These are phyloP conservation scores for Rhabdornis inornatus DNA, from an alignment of 2,113 vertebrate species.

Conservation along the genomic window DNA sequence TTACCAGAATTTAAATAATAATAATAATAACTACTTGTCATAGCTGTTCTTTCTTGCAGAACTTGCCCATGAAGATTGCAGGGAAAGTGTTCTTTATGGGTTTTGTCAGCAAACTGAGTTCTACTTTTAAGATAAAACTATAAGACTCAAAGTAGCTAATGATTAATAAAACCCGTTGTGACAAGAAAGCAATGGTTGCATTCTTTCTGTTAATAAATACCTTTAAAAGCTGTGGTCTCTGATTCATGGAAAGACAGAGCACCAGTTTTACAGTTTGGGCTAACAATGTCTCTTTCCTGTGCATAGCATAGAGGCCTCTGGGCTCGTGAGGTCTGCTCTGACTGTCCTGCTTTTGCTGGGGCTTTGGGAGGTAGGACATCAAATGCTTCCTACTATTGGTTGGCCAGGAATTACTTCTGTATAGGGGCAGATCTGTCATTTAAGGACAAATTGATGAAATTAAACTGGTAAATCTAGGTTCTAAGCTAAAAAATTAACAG, in stretches of 20 bases:
- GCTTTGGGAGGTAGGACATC: neutral
- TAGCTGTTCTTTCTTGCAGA: neutral
- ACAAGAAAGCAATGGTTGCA: neutral
- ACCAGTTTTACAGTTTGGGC: neutral
- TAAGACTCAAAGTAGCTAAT: neutral
- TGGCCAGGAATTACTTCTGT: neutral
- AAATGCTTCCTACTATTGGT: neutral
- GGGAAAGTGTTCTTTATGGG: neutral
- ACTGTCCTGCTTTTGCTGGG: neutral
- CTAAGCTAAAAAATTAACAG: neutral
- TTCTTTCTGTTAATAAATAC: neutral
- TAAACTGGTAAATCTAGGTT: neutral
- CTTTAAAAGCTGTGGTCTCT: neutral
- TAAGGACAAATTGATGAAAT: neutral
- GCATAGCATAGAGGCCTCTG: no score
- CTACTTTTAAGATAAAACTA: neutral
- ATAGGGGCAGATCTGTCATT: neutral
- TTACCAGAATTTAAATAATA: neutral
- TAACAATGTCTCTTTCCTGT: fast-evolving
- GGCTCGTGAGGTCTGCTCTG: fast-evolving
- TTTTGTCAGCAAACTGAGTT: neutral
- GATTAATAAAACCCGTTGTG: neutral
- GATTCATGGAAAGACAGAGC: neutral
- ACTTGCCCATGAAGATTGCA: neutral
- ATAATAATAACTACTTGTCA: neutral